Conservation (phyloP, 2,797 vertebrate genomes). For the Poecilia picta region DNA sequence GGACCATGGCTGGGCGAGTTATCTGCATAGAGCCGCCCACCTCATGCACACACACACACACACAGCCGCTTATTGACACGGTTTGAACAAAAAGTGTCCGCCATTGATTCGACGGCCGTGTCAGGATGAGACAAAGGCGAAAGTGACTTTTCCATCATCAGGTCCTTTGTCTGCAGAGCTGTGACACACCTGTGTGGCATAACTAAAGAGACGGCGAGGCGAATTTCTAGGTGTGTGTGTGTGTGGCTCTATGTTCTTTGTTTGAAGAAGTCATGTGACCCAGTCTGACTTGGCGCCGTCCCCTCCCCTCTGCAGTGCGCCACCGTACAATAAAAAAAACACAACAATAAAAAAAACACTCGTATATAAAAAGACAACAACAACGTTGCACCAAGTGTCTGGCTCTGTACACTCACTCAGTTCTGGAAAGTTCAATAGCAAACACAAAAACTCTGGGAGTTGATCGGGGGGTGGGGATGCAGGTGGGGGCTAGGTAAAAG, state of each 20-base stretch:
- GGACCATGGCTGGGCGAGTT: constrained; percentile 33
- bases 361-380: constrained; percentile 17
- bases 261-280: constrained; percentile 73
- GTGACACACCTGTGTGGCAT: constrained; percentile 61
- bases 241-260: constrained; percentile 70
- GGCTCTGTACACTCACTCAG: constrained; percentile 5
- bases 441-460: constrained; percentile 4
- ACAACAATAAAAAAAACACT: neutral
- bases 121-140: constrained; percentile 27
- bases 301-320: constrained; percentile 60
- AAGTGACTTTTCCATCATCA: constrained; percentile 31
- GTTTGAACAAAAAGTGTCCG: constrained; percentile 36
- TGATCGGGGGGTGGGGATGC: neutral
- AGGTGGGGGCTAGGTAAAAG: constrained; percentile 1
- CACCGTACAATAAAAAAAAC: constrained; percentile 46
- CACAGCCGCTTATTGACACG: constrained; percentile 38
- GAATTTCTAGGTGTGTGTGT: constrained; percentile 41
- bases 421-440: constrained; percentile 31
- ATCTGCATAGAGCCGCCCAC: constrained; percentile 55
- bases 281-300: constrained; percentile 55
- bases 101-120: constrained; percentile 48
- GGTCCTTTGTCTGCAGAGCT: constrained; percentile 31
- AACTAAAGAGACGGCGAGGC: constrained; percentile 38
- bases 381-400: neutral
- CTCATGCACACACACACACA: constrained; percentile 3